Percentiles rank a stretch among this genome's conserved stretches.
These are phyloP conservation scores for Hyppa rectilinea DNA, from an alignment of 2,888 invertebrate genomes.

Conservation along the genomic window DNA sequence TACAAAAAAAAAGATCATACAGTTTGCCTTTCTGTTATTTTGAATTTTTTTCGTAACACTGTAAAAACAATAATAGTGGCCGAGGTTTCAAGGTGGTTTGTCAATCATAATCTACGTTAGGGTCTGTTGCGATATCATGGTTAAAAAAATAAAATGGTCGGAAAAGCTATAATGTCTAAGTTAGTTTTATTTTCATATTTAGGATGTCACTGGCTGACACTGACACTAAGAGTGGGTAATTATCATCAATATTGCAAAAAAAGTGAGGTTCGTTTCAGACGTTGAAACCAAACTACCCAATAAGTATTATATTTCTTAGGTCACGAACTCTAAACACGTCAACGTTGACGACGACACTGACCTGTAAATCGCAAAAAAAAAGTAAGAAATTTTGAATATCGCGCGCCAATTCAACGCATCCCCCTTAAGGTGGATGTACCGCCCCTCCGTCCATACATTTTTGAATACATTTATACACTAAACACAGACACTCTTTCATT, in stretches of 20 bases:
- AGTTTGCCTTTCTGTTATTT: too few species aligned
- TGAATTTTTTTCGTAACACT: not conserved
- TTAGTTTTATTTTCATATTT: constrained; percentile 1
- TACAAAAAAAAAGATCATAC: too few species aligned
- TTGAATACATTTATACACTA: too few species aligned
- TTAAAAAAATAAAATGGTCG: not conserved
- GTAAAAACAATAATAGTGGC: not conserved
- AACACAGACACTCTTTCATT: too few species aligned
- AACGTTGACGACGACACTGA: too few species aligned
- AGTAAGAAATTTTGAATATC: too few species aligned
- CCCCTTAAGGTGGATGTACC: too few species aligned
- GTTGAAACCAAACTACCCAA: constrained; percentile 36
- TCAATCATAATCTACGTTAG: not conserved
- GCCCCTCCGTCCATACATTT: too few species aligned
- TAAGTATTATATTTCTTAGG: constrained; percentile 42
- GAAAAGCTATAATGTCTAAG: not conserved
- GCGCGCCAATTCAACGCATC: too few species aligned
- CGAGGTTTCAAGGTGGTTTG: not conserved
- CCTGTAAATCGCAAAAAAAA: too few species aligned
- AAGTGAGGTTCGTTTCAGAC: constrained; percentile 9
- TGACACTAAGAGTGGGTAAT: constrained; percentile 13
- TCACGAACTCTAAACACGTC: constrained; percentile 46
- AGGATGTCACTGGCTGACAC: constrained; percentile 21
- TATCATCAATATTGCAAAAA: constrained; percentile 30
- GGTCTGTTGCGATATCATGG: not conserved